Conservation (phyloP, 2,797 vertebrate species). For the Anolis apletophallus region DNA sequence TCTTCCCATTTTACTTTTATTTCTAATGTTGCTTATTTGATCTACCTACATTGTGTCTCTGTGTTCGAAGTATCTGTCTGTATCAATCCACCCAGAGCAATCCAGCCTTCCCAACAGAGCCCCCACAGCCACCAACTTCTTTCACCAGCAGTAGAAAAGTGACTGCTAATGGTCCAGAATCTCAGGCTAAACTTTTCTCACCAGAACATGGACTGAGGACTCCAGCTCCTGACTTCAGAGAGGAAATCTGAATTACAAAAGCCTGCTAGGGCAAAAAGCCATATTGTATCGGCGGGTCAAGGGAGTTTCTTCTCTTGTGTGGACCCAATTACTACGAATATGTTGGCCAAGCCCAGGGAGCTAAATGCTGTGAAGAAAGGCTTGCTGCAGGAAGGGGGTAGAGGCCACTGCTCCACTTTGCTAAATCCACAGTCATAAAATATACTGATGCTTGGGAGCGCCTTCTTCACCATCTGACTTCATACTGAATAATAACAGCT, state of each 20-base stretch:
- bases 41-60: background rate
- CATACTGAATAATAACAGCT: constrained; percentile 32
- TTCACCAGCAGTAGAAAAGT: background rate
- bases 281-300: background rate
- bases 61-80: background rate
- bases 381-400: constrained; percentile 26
- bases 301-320: constrained; percentile 30
- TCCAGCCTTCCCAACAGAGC: background rate
- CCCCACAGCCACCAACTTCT: background rate
- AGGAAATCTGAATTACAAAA: constrained; percentile 42
- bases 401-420: background rate
- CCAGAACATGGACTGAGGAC: background rate
- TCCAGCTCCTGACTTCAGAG: constrained; percentile 22
- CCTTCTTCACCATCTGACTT: constrained; percentile 32
- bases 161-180: background rate
- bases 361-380: constrained; percentile 19
- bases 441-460: background rate
- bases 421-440: constrained; percentile 27
- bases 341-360: constrained; percentile 4
- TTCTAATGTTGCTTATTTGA: background rate
- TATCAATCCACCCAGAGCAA: background rate
- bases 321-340: background rate
- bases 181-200: constrained; percentile 22
- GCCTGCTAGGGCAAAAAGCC: constrained; percentile 18
- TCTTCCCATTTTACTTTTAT: background rate